These are phyloP conservation scores for Synergus umbraculus DNA, from an alignment of 2,888 invertebrate genomes.

Conservation along the genomic window DNA sequence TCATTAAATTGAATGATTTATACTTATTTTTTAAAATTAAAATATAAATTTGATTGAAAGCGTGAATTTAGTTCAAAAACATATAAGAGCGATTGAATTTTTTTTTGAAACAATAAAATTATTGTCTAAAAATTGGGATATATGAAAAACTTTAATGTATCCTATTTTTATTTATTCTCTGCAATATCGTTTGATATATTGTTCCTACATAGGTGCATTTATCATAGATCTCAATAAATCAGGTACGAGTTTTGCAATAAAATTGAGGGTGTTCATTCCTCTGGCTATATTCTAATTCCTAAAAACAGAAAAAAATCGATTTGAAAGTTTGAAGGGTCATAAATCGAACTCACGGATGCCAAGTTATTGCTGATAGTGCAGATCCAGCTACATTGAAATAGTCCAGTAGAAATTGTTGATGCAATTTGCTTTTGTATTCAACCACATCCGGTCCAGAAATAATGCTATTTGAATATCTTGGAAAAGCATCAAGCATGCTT, in stretches of 20 bases:
- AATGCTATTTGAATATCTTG: slow-evolving; percentile 72
- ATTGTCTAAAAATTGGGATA: neutral
- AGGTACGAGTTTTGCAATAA: neutral
- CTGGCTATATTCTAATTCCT: slow-evolving; percentile 12
- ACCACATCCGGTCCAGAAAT: slow-evolving; percentile 77
- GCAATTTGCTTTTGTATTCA: slow-evolving; percentile 64
- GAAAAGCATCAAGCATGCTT: slow-evolving; percentile 83
- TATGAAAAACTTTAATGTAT: neutral
- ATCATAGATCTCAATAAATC: neutral
- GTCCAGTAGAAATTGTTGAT: slow-evolving; percentile 73
- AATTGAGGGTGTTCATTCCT: slow-evolving; percentile 20
- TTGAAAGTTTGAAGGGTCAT: slow-evolving; percentile 41
- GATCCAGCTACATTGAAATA: slow-evolving; percentile 78
- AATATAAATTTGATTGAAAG: too few species aligned
- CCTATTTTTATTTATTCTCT: neutral
- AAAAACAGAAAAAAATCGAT: slow-evolving; percentile 17
- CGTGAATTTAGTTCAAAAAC: too few species aligned
- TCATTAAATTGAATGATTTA: neutral
- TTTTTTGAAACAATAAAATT: neutral
- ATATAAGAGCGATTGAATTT: neutral
- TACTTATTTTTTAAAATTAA: neutral
- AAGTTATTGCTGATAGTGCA: slow-evolving; percentile 83
- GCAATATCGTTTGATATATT: neutral
- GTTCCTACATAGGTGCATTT: neutral
- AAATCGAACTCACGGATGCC: slow-evolving; percentile 84